Evolutionary conservation across 2,113 vertebrate genomes (phyloP).

Genomic region (Etheostoma spectabile): DNA sequence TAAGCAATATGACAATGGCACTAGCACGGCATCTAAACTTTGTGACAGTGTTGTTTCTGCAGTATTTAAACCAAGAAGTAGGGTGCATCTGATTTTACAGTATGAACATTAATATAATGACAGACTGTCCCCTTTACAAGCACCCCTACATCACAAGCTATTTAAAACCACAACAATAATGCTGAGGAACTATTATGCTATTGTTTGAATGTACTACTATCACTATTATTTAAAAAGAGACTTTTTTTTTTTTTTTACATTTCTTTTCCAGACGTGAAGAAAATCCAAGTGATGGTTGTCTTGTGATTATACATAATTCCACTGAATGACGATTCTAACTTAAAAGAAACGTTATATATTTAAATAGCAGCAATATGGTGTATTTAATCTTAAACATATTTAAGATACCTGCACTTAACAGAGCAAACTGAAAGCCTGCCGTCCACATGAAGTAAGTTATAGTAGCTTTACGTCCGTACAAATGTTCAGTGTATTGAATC

Average conservation of each 20-base stretch:
- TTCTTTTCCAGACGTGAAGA: slow-evolving; percentile 78
- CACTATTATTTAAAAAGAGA: slow-evolving; percentile 85
- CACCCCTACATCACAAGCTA: slow-evolving; percentile 72
- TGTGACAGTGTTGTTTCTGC: slow-evolving; percentile 60
- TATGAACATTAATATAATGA: slow-evolving; percentile 26
- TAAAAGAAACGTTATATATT: slow-evolving; percentile 83
- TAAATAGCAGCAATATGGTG: slow-evolving; percentile 81
- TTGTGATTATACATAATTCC: slow-evolving; percentile 73
- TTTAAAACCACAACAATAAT: slow-evolving; percentile 82
- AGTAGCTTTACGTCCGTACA: slow-evolving; percentile 64
- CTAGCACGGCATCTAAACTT: slow-evolving; percentile 48
- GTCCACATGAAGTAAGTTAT: slow-evolving; percentile 61
- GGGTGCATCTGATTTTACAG: slow-evolving; percentile 45
- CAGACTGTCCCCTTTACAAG: slow-evolving; percentile 44
- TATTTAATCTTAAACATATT: slow-evolving; percentile 86
- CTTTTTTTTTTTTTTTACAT: slow-evolving; percentile 75
- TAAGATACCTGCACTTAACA: slow-evolving; percentile 78
- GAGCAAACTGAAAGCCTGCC: slow-evolving; percentile 62
- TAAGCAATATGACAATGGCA: slow-evolving; percentile 59
- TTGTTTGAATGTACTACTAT: slow-evolving; percentile 84
- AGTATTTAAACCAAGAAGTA: slow-evolving; percentile 49
- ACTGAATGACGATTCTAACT: slow-evolving; percentile 81
- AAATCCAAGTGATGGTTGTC: slow-evolving; percentile 73
- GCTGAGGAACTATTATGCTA: slow-evolving; percentile 78
- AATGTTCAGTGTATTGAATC: slow-evolving; percentile 70